Base-by-base conservation (phyloP, 1,140 invertebrate genomes). In the Dysdera silvatica region DNA sequence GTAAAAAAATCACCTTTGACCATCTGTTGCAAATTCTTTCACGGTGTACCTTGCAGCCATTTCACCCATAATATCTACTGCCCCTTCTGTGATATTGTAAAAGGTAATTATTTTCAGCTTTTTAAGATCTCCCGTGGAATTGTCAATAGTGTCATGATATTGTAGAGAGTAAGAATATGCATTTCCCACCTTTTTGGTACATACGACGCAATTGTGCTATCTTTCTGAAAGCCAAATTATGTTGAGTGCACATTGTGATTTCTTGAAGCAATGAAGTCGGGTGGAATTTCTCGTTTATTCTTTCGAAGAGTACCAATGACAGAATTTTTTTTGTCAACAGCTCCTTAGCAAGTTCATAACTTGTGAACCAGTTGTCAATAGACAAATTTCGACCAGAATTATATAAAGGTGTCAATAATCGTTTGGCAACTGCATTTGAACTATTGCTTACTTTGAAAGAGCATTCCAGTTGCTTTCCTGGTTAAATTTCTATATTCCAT, bases 401-500 rank as follows among this genome's bases (percentile, higher is more conserved):
- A 28, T 33, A 57, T 14, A 67, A 32, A 24, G 12, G 10, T 37
- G 51, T 45, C 4, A 16, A 49, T 20, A 63, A 40, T 26, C 47
- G 48, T 32, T 18, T 37, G 8, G 63, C 65, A 47, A 67, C 53
- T 4, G 14, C 29, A 23, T 16, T 4, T 26, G 58, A 2, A 12
- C 31, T 35, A 60, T 59, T 59, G 18, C 18, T 4, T 16, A 32
- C 23, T 26, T 43, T 58, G 24, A 31, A 62, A 18, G 58, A 58
- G 12, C 66, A 59, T 32, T 57, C 48, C n/a, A 51, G 65, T 45
- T 66, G 58, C 41, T 31, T 52, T 31, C 67, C 56, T 26, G 52
- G 29, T 57, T 70, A 70, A 40, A 68, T 61, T 24, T 68, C 62
- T 35, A 65, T 52, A 29, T 71, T 66, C n/a, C 18, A 67, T 2